These are phyloP conservation scores for Callorhinus ursinus DNA, from an alignment of 2,113 vertebrate genomes.

Conservation along the genomic window DNA sequence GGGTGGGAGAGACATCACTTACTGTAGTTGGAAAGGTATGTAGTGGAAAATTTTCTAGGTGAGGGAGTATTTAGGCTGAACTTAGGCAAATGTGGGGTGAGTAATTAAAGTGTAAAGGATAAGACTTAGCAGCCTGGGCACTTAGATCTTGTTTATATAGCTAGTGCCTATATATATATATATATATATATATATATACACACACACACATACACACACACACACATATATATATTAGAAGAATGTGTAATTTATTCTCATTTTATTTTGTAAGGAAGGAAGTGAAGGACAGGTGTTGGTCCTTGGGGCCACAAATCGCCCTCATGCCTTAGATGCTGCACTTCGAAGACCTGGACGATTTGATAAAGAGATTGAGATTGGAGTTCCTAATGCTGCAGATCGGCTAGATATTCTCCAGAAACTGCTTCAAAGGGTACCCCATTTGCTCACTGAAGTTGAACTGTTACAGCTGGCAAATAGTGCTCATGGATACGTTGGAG, in stretches of 20 bases:
- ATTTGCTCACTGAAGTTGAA: conserved; percentile 85
- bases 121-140: not conserved
- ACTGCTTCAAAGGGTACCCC: conserved; percentile 88
- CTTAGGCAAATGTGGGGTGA: not conserved
- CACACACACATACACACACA: no score
- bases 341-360: conserved; percentile 95
- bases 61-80: not conserved
- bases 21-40: not conserved
- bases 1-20: not conserved
- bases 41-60: not conserved
- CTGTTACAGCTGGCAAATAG: conserved; percentile 88
- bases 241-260: not conserved
- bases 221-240: not conserved
- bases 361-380: conserved; percentile 97
- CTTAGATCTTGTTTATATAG: not conserved
- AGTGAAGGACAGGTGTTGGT: conserved; percentile 94
- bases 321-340: conserved; percentile 93
- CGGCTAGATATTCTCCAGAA: conserved; percentile 93
- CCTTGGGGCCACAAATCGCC: conserved; percentile 96
- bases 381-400: conserved; percentile 90
- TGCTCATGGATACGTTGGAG: conserved; percentile 96
- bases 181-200: no score
- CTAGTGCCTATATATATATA: not conserved
- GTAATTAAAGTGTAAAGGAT: not conserved
- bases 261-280: conserved; percentile 88